Percentiles rank a stretch among this genome's conserved stretches.
Conservation (phyloP, 2,797 vertebrate genomes). For the Amazona ochrocephala region DNA sequence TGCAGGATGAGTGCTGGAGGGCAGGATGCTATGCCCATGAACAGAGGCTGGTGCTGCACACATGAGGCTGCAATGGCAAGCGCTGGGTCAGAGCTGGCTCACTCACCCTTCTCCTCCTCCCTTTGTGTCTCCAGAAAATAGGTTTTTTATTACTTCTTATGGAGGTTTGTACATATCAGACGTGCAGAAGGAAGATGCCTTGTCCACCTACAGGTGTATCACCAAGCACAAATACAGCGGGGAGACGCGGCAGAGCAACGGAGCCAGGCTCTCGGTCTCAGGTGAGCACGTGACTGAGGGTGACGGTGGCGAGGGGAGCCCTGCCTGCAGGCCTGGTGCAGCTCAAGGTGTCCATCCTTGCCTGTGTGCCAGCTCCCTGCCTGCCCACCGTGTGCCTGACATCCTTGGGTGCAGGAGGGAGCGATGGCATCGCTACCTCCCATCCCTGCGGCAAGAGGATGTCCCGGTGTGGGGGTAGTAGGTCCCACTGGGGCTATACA, state of each 20-base stretch:
- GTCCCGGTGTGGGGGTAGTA: accelerated
- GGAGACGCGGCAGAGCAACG: slow-evolving; percentile 97
- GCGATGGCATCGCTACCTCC: accelerated
- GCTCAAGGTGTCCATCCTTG: not conserved
- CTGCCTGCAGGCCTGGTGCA: not conserved
- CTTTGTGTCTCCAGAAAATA: slow-evolving; percentile 88
- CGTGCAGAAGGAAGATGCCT: slow-evolving; percentile 98
- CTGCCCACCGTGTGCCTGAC: accelerated
- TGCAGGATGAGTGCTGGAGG: not conserved
- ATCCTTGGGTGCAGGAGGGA: not conserved
- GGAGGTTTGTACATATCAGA: slow-evolving; percentile 98
- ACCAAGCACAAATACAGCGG: slow-evolving; percentile 99
- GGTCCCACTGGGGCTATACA: accelerated
- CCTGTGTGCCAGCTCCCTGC: accelerated
- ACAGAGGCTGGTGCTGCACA: not conserved
- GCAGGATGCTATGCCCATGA: not conserved
- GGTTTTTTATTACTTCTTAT: slow-evolving; percentile 94
- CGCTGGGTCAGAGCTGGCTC: not conserved
- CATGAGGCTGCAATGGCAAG: accelerated
- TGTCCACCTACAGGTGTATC: slow-evolving; percentile 98
- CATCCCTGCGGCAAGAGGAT: accelerated
- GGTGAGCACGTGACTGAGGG: slow-evolving; percentile 64
- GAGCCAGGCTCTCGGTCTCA: slow-evolving; percentile 95
- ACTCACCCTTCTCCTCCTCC: slow-evolving; percentile 35
- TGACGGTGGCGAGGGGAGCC: accelerated